Percentiles rank a stretch among this genome's conserved stretches.
Evolutionary conservation across 2,888 invertebrate species (phyloP).

Genomic region (Chrysolina americana): DNA sequence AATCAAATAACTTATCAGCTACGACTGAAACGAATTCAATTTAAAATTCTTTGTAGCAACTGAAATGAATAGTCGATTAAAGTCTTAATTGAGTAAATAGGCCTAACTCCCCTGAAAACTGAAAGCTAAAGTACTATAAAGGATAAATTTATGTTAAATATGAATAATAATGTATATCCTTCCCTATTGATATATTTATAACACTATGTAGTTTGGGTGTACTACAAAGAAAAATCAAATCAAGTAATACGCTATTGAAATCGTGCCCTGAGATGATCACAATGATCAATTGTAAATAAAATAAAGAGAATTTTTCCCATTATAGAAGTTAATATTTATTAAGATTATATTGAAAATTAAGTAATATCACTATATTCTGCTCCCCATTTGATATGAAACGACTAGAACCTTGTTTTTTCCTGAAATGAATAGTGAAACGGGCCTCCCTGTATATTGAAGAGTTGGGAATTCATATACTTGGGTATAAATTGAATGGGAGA

Average conservation of each 20-base stretch:
- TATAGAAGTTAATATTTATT: not conserved
- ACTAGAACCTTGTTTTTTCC: too few relatives aligned
- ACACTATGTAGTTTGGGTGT: slow-evolving; percentile 1
- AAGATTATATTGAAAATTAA: not conserved
- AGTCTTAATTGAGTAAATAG: not conserved
- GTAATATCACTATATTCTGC: too few relatives aligned
- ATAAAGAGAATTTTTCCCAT: not conserved
- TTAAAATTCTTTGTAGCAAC: not conserved
- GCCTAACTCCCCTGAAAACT: not conserved
- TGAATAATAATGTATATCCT: too few relatives aligned
- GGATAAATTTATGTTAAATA: too few relatives aligned
- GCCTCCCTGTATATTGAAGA: too few relatives aligned
- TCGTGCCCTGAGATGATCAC: too few relatives aligned
- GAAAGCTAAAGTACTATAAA: not conserved
- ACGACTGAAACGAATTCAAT: too few relatives aligned
- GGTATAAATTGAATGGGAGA: too few relatives aligned
- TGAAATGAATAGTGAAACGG: too few relatives aligned
- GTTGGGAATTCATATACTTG: too few relatives aligned
- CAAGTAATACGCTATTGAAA: not conserved
- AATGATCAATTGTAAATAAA: not conserved
- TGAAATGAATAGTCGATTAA: slow-evolving; percentile 3
- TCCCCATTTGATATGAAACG: too few relatives aligned
- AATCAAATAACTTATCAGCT: not conserved
- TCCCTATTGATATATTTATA: too few relatives aligned
- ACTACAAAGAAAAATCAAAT: slow-evolving; percentile 5